phyloP scores from a whole-genome alignment of 2,113 vertebrate genomes.

The Synodontis membranacea region DNA sequence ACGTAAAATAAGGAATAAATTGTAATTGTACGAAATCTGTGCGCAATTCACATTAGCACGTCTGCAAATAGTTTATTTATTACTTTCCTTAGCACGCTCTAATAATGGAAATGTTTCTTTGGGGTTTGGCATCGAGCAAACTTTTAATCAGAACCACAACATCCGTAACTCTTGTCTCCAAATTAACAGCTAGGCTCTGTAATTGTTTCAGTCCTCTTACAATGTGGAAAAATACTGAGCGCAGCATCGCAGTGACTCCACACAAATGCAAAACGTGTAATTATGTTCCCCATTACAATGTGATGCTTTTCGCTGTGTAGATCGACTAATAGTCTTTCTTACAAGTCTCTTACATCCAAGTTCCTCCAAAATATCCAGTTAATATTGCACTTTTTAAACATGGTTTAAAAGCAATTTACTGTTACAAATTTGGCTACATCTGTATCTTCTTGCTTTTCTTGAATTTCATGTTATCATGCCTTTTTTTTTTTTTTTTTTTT shows the following conservation, averaged over 20 bases:
- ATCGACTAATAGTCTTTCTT: not conserved
- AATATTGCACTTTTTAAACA: not conserved
- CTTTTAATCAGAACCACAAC: slow-evolving; percentile 63
- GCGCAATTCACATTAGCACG: not conserved
- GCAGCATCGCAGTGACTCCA: not conserved
- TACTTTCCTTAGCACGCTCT: not conserved
- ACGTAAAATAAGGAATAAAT: not conserved
- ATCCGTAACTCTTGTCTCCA: slow-evolving; percentile 63
- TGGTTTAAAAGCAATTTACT: not conserved
- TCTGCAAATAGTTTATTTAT: slow-evolving; percentile 24
- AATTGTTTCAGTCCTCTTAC: slow-evolving; percentile 13
- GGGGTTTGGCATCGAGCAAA: not conserved
- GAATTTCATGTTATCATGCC: too few species aligned
- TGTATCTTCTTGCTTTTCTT: too few species aligned
- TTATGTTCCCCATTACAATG: not conserved
- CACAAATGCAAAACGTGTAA: not conserved
- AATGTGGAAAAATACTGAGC: slow-evolving; percentile 14
- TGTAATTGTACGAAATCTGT: not conserved
- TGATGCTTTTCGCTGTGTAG: not conserved
- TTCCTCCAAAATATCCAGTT: not conserved
- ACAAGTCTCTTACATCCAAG: not conserved
- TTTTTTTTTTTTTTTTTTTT: too few species aligned
- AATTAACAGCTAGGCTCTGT: slow-evolving; percentile 50
- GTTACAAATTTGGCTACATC: not conserved
- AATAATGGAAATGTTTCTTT: slow-evolving; percentile 25